Evolutionary conservation across 2,888 invertebrate genomes (phyloP).

Genomic region (Meliscaeva auricollis): DNA sequence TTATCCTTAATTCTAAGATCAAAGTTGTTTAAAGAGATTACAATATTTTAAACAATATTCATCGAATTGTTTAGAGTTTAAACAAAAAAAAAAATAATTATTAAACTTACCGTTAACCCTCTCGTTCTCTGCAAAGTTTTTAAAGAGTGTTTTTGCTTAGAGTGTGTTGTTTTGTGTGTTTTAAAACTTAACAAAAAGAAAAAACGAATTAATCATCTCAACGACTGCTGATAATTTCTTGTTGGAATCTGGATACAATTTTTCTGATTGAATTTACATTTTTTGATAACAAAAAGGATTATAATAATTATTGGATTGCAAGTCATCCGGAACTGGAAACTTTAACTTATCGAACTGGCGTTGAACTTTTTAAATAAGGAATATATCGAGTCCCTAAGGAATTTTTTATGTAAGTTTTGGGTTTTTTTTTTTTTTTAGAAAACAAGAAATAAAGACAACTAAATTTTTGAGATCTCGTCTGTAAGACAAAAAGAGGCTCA

Average conservation of each 20-base stretch:
- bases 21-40: neutral
- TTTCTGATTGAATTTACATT: neutral
- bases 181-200: neutral
- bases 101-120: neutral
- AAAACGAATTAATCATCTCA: neutral
- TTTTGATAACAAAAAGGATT: slow-evolving; percentile 1
- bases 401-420: slow-evolving; percentile 69
- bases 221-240: slow-evolving; percentile 8
- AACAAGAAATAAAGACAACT: too few relatives aligned
- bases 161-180: neutral
- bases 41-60: too few relatives aligned
- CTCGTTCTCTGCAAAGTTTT: neutral
- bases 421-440: neutral
- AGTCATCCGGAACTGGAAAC: slow-evolving; percentile 40
- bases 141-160: neutral
- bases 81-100: neutral
- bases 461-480: too few relatives aligned
- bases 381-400: slow-evolving; percentile 69
- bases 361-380: slow-evolving; percentile 70
- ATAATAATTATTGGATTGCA: neutral
- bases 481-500: too few relatives aligned
- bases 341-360: slow-evolving; percentile 70
- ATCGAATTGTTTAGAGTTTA: too few relatives aligned
- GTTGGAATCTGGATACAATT: neutral
- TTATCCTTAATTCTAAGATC: too few relatives aligned